Evolutionary conservation across 2,797 vertebrate species (phyloP).

Genomic region (Spinibarbus caldwelli): DNA sequence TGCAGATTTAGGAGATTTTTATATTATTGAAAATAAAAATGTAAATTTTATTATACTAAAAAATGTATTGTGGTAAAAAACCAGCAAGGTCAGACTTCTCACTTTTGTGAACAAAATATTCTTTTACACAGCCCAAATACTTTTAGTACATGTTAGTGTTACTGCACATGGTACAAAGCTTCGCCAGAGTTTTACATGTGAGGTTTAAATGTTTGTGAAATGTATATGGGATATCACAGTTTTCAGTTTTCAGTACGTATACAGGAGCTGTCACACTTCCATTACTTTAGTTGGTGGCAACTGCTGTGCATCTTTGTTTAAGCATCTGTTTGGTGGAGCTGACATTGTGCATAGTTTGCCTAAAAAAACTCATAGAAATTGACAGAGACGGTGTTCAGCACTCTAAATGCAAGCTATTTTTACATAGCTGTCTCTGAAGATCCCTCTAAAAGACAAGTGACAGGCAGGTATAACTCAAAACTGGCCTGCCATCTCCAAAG

Average conservation of each 20-base stretch:
- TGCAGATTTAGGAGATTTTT: neutral
- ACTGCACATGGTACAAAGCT: conserved; percentile 70
- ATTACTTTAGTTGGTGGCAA: conserved; percentile 15
- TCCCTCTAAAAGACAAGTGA: conserved; percentile 55
- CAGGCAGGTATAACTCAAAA: conserved; percentile 65
- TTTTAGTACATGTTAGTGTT: conserved; percentile 62
- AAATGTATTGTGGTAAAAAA: conserved; percentile 32
- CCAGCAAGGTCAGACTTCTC: conserved; percentile 68
- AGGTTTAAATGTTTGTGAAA: conserved; percentile 26
- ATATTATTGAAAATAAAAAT: neutral
- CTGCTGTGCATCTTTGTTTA: conserved; percentile 47
- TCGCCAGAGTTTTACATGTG: conserved; percentile 66
- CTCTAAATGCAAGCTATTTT: conserved; percentile 57
- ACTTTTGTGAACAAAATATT: conserved; percentile 64
- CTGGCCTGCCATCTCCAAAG: conserved; percentile 61
- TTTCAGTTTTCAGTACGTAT: neutral
- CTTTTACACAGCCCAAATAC: conserved; percentile 28
- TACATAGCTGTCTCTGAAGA: conserved; percentile 53
- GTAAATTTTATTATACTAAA: neutral
- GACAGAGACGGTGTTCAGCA: conserved; percentile 40
- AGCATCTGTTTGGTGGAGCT: conserved; percentile 46
- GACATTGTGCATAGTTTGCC: conserved; percentile 52
- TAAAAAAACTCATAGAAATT: conserved; percentile 47
- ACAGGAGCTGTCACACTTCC: conserved; percentile 31
- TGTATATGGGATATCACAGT: neutral